phyloP scores from a whole-genome alignment of 2,888 invertebrate genomes.

The Apantesis nais region DNA sequence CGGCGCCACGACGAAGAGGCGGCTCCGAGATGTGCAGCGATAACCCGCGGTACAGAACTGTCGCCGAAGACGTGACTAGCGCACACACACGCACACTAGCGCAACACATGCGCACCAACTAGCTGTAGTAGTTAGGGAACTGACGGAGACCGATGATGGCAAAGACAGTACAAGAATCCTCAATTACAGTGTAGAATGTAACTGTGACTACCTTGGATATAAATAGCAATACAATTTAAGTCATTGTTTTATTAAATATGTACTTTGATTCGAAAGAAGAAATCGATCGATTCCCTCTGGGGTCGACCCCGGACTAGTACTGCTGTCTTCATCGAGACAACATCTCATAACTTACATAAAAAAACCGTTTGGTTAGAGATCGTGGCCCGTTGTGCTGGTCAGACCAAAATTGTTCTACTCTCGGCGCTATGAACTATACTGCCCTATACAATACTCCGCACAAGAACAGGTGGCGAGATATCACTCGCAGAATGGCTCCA shows the following conservation, averaged over 20 bases:
- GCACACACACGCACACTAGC: conserved; percentile 4
- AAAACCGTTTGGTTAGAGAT: background rate
- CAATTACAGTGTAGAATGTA: background rate
- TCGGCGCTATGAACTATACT: too few species aligned
- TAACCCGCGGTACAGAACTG: conserved; percentile 36
- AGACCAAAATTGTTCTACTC: too few species aligned
- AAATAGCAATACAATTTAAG: background rate
- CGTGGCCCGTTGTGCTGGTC: background rate
- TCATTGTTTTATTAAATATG: background rate
- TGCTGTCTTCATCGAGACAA: background rate
- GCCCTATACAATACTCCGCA: too few species aligned
- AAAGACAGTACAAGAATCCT: conserved; percentile 1
- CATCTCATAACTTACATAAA: background rate
- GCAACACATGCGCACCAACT: background rate
- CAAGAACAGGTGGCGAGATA: too few species aligned
- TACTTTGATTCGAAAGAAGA: background rate
- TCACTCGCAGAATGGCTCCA: too few species aligned
- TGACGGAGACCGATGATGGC: background rate
- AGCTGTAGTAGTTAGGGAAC: background rate
- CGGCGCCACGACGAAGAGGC: conserved; percentile 29
- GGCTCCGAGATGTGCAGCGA: conserved; percentile 48
- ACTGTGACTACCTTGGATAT: background rate
- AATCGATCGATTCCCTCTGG: background rate
- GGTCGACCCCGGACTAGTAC: background rate
- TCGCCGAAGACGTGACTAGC: conserved; percentile 33